A percentile compares a stretch with the other conserved stretches of the same genome.
These are phyloP conservation scores for Myrmophylax atrothorax DNA, from an alignment of 2,113 vertebrate species.

Conservation along the genomic window DNA sequence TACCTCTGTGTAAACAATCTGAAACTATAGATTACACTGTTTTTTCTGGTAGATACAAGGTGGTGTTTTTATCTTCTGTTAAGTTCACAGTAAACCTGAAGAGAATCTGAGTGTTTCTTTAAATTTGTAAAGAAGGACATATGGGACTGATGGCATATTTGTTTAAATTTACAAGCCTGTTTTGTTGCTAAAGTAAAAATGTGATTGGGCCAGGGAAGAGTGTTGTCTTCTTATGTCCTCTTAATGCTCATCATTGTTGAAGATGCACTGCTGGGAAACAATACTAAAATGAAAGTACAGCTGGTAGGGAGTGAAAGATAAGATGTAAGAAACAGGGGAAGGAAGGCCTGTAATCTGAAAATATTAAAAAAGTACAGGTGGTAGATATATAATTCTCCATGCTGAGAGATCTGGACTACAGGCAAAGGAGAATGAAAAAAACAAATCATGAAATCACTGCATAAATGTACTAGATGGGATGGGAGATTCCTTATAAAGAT, in stretches of 20 bases:
- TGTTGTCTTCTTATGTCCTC: background rate
- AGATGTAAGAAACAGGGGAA: background rate
- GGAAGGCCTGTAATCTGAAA: background rate
- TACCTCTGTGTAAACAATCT: background rate
- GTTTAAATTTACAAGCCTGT: background rate
- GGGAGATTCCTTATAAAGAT: background rate
- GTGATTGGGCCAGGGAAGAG: background rate
- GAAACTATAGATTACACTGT: background rate
- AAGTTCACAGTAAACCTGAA: background rate
- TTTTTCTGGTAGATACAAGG: background rate
- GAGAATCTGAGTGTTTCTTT: background rate
- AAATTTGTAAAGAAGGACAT: background rate
- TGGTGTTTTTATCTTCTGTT: background rate
- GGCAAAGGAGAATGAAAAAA: background rate
- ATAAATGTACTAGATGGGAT: background rate
- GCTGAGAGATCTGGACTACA: background rate
- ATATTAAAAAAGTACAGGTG: background rate
- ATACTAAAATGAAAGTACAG: background rate
- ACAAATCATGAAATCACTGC: background rate
- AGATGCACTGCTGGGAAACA: background rate
- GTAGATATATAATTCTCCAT: background rate
- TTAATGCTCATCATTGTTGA: background rate
- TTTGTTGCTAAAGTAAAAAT: background rate
- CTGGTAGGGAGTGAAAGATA: background rate
- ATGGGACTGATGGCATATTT: background rate